Evolutionary conservation across 2,888 invertebrate genomes (phyloP).

Genomic region (Gandaritis pyraliata): DNA sequence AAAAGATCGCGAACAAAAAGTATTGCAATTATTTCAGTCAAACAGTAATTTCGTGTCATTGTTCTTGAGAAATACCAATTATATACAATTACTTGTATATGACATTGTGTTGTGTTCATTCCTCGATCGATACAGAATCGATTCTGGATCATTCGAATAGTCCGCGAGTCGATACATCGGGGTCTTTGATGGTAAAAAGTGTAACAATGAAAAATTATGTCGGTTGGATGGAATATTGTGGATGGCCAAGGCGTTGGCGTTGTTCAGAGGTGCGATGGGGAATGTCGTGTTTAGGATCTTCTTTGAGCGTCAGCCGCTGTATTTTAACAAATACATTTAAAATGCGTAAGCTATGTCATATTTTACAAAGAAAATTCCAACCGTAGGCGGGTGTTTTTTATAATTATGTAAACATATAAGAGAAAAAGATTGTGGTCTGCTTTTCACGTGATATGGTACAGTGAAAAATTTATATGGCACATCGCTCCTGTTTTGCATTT

Average conservation of each 20-base stretch:
- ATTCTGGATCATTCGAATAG: conserved; percentile 69
- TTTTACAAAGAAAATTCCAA: too few species aligned
- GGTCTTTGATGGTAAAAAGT: conserved; percentile 65
- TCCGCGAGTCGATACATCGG: conserved; percentile 56
- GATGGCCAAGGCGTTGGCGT: conserved; percentile 27
- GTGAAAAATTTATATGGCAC: too few species aligned
- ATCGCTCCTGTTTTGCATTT: too few species aligned
- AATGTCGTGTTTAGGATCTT: conserved; percentile 24
- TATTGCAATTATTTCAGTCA: conserved; percentile 78
- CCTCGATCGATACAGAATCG: conserved; percentile 77
- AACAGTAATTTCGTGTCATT: conserved; percentile 81
- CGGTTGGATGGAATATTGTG: conserved; percentile 32
- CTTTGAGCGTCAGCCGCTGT: neutral
- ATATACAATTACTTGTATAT: conserved; percentile 83
- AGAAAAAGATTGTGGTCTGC: too few species aligned
- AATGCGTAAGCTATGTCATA: too few species aligned
- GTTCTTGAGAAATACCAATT: conserved; percentile 83
- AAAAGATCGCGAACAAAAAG: conserved; percentile 59
- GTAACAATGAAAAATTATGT: conserved; percentile 70
- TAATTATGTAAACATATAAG: too few species aligned
- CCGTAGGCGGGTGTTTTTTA: too few species aligned
- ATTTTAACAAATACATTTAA: too few species aligned
- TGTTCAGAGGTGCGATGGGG: conserved; percentile 33
- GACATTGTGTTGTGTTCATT: conserved; percentile 75
- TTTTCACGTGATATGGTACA: too few species aligned